phyloP scores from a whole-genome alignment of 2,113 vertebrate species.

The Sinocyclocheilus rhinocerous region DNA sequence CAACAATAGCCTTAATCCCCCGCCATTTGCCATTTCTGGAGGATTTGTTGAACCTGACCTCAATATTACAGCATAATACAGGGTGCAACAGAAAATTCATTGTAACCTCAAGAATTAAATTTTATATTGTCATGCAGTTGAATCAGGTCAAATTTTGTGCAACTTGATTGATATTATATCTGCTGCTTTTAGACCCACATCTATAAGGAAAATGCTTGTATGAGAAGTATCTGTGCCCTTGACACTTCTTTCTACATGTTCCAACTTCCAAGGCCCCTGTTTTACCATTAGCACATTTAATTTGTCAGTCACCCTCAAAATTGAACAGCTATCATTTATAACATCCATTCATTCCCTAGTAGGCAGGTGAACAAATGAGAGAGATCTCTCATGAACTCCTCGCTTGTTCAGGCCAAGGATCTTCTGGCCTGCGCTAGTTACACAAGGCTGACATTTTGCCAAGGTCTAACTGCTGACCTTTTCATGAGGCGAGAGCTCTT shows the following conservation, averaged over 20 bases:
- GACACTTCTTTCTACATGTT: neutral
- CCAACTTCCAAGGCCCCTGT: too few relatives aligned
- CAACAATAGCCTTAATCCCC: constrained; percentile 28
- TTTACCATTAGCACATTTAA: neutral
- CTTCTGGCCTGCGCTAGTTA: neutral
- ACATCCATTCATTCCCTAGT: neutral
- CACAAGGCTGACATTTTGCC: constrained; percentile 22
- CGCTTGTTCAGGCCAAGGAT: constrained; percentile 2
- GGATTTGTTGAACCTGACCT: constrained; percentile 30
- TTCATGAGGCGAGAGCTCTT: constrained; percentile 13
- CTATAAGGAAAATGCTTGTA: neutral
- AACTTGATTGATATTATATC: neutral
- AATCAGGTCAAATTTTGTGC: neutral
- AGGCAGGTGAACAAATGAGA: neutral
- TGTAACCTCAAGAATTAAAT: neutral
- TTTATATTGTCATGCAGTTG: neutral
- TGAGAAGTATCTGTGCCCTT: neutral
- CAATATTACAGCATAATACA: neutral
- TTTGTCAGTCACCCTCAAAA: neutral
- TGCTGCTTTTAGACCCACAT: neutral
- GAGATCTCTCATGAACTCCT: neutral
- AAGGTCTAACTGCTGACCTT: constrained; percentile 29
- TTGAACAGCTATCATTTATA: neutral
- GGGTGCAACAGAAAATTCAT: neutral
- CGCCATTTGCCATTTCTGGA: neutral